A percentile compares a stretch with the other conserved stretches of the same genome.
Evolutionary conservation across 2,888 invertebrate species (phyloP).

Genomic region (Notocelia uddmanniana): DNA sequence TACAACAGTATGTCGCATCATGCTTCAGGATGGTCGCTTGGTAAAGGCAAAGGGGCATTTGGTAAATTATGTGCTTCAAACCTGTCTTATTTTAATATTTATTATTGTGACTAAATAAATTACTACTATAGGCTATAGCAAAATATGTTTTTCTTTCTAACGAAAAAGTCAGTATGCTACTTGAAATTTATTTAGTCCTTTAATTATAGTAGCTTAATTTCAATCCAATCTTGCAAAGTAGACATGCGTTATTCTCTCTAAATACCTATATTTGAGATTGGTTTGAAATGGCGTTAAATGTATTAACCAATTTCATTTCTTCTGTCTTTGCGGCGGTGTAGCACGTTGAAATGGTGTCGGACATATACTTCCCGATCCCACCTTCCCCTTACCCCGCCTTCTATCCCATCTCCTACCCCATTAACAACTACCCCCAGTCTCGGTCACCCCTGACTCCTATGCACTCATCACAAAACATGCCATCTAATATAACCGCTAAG

Average conservation of each 20-base stretch:
- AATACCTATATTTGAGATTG: slow-evolving; percentile 10
- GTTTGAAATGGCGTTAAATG: slow-evolving; percentile 49
- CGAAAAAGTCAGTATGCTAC: background rate
- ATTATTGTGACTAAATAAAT: slow-evolving; percentile 28
- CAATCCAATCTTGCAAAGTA: slow-evolving; percentile 9
- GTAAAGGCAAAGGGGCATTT: slow-evolving; percentile 74
- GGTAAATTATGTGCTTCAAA: slow-evolving; percentile 67
- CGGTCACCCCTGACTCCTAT: slow-evolving; percentile 67
- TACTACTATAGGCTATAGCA: too few relatives aligned
- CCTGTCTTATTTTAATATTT: slow-evolving; percentile 20
- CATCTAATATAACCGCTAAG: slow-evolving; percentile 61
- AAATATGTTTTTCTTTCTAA: background rate
- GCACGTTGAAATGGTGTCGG: slow-evolving; percentile 92
- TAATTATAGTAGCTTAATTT: slow-evolving; percentile 12
- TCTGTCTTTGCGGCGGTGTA: slow-evolving; percentile 85
- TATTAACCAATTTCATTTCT: slow-evolving; percentile 81
- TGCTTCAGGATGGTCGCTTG: slow-evolving; percentile 75
- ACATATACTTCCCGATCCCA: slow-evolving; percentile 88
- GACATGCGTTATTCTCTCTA: too few relatives aligned
- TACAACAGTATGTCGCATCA: slow-evolving; percentile 57
- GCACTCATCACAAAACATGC: slow-evolving; percentile 73
- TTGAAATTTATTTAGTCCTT: slow-evolving; percentile 24
- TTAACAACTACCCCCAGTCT: slow-evolving; percentile 78
- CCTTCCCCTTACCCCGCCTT: slow-evolving; percentile 79
- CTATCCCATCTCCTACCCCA: slow-evolving; percentile 78